Evolutionary conservation across 2,888 invertebrate genomes (phyloP).

Genomic region (Eupithecia inturbata): DNA sequence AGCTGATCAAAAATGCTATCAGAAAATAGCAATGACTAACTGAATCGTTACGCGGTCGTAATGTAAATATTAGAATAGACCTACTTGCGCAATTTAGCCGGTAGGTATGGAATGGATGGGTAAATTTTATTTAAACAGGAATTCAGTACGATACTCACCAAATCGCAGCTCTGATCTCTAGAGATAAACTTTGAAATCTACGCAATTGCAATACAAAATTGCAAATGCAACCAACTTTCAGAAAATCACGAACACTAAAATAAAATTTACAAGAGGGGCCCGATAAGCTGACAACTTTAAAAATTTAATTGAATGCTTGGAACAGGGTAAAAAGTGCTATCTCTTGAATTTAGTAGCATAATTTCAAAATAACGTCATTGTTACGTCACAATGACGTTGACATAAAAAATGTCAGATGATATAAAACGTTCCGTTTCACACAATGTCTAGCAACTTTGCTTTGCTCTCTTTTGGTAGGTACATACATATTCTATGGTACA

Average conservation of each 20-base stretch:
- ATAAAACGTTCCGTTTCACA: background rate
- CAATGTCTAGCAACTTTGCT: background rate
- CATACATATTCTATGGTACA: no score
- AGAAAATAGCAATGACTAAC: conserved; percentile 24
- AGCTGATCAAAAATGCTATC: conserved; percentile 9
- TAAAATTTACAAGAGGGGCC: background rate
- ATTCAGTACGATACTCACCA: background rate
- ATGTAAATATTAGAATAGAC: background rate
- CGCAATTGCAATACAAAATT: background rate
- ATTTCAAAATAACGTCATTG: background rate
- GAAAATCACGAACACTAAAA: background rate
- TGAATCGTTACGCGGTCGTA: conserved; percentile 2
- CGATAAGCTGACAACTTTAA: background rate
- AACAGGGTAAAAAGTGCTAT: background rate
- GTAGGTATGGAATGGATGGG: background rate
- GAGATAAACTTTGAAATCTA: background rate
- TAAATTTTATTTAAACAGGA: background rate
- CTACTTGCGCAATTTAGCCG: background rate
- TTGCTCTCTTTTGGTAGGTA: background rate
- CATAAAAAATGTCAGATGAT: background rate
- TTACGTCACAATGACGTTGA: background rate
- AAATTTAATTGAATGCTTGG: background rate
- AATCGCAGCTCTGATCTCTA: background rate
- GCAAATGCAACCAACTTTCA: background rate
- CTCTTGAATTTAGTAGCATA: background rate